These are phyloP conservation scores for Selenia dentaria DNA, from an alignment of 2,888 invertebrate genomes.

Conservation along the genomic window DNA sequence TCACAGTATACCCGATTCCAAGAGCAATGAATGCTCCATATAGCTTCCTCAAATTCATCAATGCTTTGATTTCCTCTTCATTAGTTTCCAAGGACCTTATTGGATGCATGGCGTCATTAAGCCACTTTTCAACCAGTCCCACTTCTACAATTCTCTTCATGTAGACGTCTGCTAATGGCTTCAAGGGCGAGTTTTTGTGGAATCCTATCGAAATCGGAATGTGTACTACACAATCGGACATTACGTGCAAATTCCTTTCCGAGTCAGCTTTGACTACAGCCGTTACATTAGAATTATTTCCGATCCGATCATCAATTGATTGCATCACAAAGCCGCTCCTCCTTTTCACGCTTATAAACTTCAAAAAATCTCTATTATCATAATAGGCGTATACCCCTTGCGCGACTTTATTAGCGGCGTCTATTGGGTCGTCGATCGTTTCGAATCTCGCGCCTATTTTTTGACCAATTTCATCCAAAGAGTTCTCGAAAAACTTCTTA, in stretches of 20 bases:
- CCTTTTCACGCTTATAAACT: slow-evolving; percentile 86
- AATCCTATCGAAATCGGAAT: slow-evolving; percentile 93
- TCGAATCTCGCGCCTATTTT: slow-evolving; percentile 88
- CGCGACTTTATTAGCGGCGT: slow-evolving; percentile 87
- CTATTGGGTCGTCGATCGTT: slow-evolving; percentile 84
- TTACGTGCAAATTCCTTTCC: slow-evolving; percentile 89
- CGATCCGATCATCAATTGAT: slow-evolving; percentile 34
- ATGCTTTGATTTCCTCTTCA: slow-evolving; percentile 87
- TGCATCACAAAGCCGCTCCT: slow-evolving; percentile 58
- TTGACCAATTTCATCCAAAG: slow-evolving; percentile 87
- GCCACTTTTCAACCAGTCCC: slow-evolving; percentile 91
- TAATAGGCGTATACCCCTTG: slow-evolving; percentile 91
- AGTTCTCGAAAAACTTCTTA: slow-evolving; percentile 88
- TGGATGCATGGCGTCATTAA: slow-evolving; percentile 88
- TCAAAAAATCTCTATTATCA: slow-evolving; percentile 90
- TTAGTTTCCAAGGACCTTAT: slow-evolving; percentile 82
- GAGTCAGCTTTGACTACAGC: slow-evolving; percentile 35
- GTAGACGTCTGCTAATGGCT: slow-evolving; percentile 87
- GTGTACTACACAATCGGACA: slow-evolving; percentile 91
- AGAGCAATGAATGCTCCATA: slow-evolving; percentile 91
- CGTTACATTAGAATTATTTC: slow-evolving; percentile 47
- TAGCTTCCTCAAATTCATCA: slow-evolving; percentile 91
- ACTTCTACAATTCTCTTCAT: slow-evolving; percentile 89
- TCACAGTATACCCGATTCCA: slow-evolving; percentile 87
- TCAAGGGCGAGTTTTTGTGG: slow-evolving; percentile 92